Conservation (phyloP, 2,888 invertebrate genomes). For the Rhingia campestris region DNA sequence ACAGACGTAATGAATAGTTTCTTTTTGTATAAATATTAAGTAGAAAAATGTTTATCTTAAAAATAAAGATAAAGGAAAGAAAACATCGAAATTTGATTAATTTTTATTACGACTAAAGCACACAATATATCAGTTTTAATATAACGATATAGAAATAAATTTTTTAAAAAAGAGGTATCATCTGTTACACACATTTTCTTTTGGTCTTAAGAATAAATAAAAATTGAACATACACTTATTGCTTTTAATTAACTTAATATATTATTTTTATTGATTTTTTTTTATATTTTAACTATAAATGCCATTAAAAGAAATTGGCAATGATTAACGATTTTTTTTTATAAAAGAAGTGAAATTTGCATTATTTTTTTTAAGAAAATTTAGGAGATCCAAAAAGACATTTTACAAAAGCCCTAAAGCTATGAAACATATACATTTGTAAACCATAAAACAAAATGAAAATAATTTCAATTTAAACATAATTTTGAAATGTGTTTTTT, state of each 20-base stretch:
- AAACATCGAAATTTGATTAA: conserved; percentile 64
- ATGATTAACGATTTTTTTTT: conserved; percentile 3
- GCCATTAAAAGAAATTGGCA: conserved; percentile 56
- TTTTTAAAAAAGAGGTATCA: conserved; percentile 17
- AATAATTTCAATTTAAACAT: conserved; percentile 8
- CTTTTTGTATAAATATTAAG: conserved; percentile 7
- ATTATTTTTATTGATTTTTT: conserved; percentile 29
- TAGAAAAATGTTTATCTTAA: conserved; percentile 15
- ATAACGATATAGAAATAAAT: conserved; percentile 23
- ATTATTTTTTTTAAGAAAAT: conserved; percentile 10
- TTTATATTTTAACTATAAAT: conserved; percentile 35
- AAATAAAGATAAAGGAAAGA: conserved; percentile 34
- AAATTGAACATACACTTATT: conserved; percentile 68
- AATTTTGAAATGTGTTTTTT: conserved; percentile 2
- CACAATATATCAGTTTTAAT: conserved; percentile 57
- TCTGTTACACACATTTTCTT: conserved; percentile 60
- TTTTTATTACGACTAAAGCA: conserved; percentile 65
- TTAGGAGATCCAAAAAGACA: conserved; percentile 72
- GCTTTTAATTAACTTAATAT: conserved; percentile 42
- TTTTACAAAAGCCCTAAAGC: conserved; percentile 66
- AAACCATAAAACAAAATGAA: conserved; percentile 12
- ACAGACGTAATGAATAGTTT: neutral
- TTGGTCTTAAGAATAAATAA: conserved; percentile 13
- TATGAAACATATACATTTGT: conserved; percentile 37
- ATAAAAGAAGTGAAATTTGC: conserved; percentile 21